Percentiles rank a stretch among this genome's conserved stretches.
Evolutionary conservation across 2,113 vertebrate species (phyloP).

Genomic region (Numenius arquata): DNA sequence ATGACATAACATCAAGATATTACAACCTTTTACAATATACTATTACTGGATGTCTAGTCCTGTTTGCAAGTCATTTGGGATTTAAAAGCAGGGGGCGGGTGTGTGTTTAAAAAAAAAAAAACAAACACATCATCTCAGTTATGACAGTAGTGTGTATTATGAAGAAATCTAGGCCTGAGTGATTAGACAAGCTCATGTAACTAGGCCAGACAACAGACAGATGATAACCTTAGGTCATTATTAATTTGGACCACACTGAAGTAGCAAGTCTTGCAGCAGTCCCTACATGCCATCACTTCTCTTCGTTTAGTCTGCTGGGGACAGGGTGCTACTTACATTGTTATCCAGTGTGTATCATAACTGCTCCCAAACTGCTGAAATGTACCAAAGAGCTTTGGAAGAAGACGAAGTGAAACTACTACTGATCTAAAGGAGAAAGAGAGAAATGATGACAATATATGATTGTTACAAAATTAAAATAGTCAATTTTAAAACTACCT

Average conservation of each 20-base stretch:
- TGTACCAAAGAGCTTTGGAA: slow-evolving; percentile 97
- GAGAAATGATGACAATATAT: not conserved
- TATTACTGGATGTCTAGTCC: not conserved
- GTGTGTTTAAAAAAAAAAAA: not conserved
- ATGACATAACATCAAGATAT: not conserved
- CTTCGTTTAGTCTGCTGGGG: not conserved
- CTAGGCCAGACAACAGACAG: not conserved
- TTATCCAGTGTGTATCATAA: slow-evolving; percentile 99
- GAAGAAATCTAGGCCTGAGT: not conserved
- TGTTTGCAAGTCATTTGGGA: not conserved
- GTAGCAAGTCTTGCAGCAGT: not conserved
- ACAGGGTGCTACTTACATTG: slow-evolving; percentile 84
- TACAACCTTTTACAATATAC: not conserved
- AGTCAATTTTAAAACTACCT: not conserved
- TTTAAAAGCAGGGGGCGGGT: not conserved
- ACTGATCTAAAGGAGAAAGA: slow-evolving; percentile 83
- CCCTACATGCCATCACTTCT: not conserved
- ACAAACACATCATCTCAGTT: not conserved
- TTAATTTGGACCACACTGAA: not conserved
- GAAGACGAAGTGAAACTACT: slow-evolving; percentile 93
- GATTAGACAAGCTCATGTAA: not conserved
- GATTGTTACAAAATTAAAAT: not conserved
- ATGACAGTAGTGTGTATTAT: not conserved
- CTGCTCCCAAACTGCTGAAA: slow-evolving; percentile 99
- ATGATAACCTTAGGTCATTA: not conserved